A percentile compares a stretch with the other conserved stretches of the same genome.
phyloP scores from a whole-genome alignment of 1,140 invertebrate genomes.

The Bombus waltoni region DNA sequence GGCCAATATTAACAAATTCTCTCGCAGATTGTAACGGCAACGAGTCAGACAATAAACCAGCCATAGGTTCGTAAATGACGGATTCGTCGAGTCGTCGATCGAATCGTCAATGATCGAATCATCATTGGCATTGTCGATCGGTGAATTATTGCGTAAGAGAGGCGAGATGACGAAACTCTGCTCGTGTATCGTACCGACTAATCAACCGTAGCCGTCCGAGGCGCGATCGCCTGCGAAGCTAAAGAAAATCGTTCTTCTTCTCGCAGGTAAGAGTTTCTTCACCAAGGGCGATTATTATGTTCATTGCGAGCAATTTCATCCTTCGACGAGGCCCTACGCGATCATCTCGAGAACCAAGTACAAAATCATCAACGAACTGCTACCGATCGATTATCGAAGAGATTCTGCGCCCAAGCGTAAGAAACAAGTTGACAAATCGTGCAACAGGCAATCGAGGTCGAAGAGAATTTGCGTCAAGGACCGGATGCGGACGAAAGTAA shows the following conservation, averaged over 20 bases:
- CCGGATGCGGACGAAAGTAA: background rate
- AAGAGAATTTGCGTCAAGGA: background rate
- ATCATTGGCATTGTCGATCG: background rate
- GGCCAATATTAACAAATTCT: no score
- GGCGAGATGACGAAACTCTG: background rate
- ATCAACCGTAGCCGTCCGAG: no score
- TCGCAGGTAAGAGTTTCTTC: slow-evolving; percentile 36
- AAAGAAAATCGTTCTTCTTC: background rate
- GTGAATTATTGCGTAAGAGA: background rate
- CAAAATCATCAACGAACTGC: slow-evolving; percentile 24
- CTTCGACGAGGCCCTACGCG: background rate
- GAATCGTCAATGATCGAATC: no score
- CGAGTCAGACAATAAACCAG: no score
- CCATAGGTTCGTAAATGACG: no score
- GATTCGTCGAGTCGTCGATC: no score
- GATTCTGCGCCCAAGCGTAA: background rate
- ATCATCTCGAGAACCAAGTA: slow-evolving; percentile 37
- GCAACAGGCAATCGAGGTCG: no score
- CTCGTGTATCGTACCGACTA: no score
- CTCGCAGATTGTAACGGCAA: no score
- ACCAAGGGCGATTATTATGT: slow-evolving; percentile 58
- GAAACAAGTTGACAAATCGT: no score
- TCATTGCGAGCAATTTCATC: slow-evolving; percentile 54
- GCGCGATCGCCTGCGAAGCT: no score
- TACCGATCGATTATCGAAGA: background rate